Evolutionary conservation across 2,888 invertebrate species (phyloP).

Genomic region (Agrotis clavis): DNA sequence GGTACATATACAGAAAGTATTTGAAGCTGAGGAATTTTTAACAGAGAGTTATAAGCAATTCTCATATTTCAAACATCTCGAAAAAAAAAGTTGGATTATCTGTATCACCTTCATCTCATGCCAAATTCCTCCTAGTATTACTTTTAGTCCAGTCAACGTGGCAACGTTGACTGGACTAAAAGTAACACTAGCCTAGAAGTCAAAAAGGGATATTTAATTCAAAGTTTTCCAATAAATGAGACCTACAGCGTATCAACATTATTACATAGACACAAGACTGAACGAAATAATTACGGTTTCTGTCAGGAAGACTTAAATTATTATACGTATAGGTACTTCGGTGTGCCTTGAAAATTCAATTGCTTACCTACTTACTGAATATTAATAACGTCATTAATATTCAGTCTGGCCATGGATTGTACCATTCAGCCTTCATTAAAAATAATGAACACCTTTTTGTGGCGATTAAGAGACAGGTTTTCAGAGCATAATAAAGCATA

Average conservation of each 20-base stretch:
- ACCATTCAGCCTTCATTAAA: slow-evolving; percentile 14
- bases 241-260: neutral
- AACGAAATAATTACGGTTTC: slow-evolving; percentile 8
- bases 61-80: too few species aligned
- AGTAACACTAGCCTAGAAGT: neutral
- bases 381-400: slow-evolving; percentile 29
- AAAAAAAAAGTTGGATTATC: too few species aligned
- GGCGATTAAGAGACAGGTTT: neutral
- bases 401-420: slow-evolving; percentile 14
- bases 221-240: neutral
- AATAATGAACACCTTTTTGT: slow-evolving; percentile 8
- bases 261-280: neutral
- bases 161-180: too few species aligned
- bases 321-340: slow-evolving; percentile 6
- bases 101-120: too few species aligned
- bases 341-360: slow-evolving; percentile 21
- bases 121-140: too few species aligned
- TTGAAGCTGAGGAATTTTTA: too few species aligned
- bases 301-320: slow-evolving; percentile 2
- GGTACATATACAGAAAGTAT: too few species aligned
- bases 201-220: neutral
- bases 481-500: neutral
- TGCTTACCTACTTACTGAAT: slow-evolving; percentile 26
- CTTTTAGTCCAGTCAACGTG: too few species aligned
- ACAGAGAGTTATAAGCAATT: too few species aligned